Evolutionary conservation across 2,113 vertebrate species (phyloP), one percentile per base, ranked within the genome.

Genomic region (Formicarius rufipectus): DNA sequence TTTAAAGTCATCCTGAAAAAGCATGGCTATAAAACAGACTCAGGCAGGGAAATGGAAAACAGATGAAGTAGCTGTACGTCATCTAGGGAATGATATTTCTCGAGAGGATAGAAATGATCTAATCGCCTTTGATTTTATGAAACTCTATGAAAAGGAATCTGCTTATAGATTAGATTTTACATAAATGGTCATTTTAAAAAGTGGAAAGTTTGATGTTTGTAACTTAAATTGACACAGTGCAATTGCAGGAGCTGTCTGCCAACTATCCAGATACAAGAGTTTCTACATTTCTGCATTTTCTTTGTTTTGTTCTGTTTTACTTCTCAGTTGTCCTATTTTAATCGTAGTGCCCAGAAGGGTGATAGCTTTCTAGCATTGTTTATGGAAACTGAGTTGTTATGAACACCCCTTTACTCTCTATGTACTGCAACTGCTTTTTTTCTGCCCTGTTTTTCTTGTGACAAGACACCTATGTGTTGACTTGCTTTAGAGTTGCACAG

Each of bases 1-100:
- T 97, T 98, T 97, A 96, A 98, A 97, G 97, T 97, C 84, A 71
- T 86, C 90, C 84, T 84, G 92, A 94, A 97, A 98, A 98, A 97
- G 96, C 96, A 96, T 2, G 17, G 97, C 97, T 94, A 80, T 98
- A 97, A 98, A 98, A 96, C 91, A 97, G 96, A 76, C 74, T 94
- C 40, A 3, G 96, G 97, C 95, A 97, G 76, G 95, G 93, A 97
- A 97, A 97, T 97, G 97, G 95, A 96, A 97, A 97, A 97, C 97
- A 98, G 96, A 98, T 93, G 91, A 96, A 90, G 91, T 89, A 81
- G 84, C 89, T 91, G 88, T 86, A 94, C 52, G 53, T 96, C 93
- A 95, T 95, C 93, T 39, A 73, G 92, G 87, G 92, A 95, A 95
- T 85, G 90, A n/a, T 90, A 82, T 88, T 96, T 91, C 94, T 96